Percentiles rank a stretch among this genome's conserved stretches.
phyloP scores from a whole-genome alignment of 2,797 vertebrate genomes.

The Vultur gryphus region DNA sequence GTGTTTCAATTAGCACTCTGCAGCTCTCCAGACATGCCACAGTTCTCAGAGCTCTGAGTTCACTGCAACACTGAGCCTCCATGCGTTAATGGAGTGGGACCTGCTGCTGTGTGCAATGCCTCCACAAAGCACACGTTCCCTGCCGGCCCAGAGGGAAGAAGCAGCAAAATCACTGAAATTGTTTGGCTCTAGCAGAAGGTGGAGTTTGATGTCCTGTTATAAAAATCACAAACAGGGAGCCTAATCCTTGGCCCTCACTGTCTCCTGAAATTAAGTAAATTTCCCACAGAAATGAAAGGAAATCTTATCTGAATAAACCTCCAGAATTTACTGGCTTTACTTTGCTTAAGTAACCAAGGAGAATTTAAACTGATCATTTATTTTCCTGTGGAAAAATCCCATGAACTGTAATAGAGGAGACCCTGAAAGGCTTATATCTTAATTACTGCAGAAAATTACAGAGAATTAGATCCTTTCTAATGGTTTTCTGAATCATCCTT shows the following conservation, averaged over 20 bases:
- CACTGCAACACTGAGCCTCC: background rate
- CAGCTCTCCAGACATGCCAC: background rate
- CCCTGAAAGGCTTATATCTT: slow-evolving; percentile 52
- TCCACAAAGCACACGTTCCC: background rate
- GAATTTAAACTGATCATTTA: slow-evolving; percentile 27
- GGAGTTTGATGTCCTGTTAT: background rate
- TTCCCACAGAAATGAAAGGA: background rate
- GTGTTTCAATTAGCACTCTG: background rate
- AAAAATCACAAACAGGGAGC: background rate
- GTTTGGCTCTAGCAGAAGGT: background rate
- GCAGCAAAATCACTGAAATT: background rate
- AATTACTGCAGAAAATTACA: slow-evolving; percentile 57
- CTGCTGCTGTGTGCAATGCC: background rate
- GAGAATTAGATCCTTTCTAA: slow-evolving; percentile 50
- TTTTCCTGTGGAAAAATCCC: slow-evolving; percentile 40
- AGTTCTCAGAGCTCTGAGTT: background rate
- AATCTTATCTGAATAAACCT: background rate
- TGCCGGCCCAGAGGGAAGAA: background rate
- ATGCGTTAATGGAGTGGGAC: background rate
- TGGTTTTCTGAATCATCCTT: slow-evolving; percentile 35
- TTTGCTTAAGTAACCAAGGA: background rate
- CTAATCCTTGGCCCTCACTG: background rate
- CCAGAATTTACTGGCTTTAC: background rate
- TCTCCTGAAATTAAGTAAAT: background rate
- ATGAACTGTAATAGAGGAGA: slow-evolving; percentile 27